Base-by-base conservation (phyloP, 1,140 invertebrate species). In the Trichonephila inaurata region DNA sequence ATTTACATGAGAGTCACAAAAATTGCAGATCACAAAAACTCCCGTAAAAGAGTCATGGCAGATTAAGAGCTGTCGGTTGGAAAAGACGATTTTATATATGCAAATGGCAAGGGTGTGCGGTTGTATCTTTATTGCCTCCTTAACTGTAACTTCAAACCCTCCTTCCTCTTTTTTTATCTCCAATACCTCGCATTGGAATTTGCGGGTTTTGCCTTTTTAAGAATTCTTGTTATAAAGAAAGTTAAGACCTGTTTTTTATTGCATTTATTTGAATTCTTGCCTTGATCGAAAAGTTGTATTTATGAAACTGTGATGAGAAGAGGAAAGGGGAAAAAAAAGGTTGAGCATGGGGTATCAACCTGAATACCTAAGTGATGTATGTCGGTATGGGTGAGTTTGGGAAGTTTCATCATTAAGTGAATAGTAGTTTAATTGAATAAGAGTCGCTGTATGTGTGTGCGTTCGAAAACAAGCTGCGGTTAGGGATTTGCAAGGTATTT, bases 101-200 rank as follows among this genome's bases (percentile, higher is more conserved):
- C 87, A 89, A 89, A 89, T 89, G 21, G n/a, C 12, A 18, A 51
- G 62, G 21, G 87, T 89, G 87, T 89, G 87, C 44, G 62, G 64
- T 24, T 89, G 87, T 89, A 89, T 69, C 87, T 89, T 89, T 89
- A 72, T 72, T 89, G 64, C 87, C 87, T 89, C 87, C 21, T 89
- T 89, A 72, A 72, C 87, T 66, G 64, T 69, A 72, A 89, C 87
- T 89, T 89, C 33, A 89, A 40, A 33, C 21, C 62, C 58, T 10
- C 58, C 19, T 51, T 24, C 21, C 58, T 24, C 21, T 62, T 18
- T 40, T 28, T 89, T 51, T 89, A 66, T 72, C 87, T 89, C 24
- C 58, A 16, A 89, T 58, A 64, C 64, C 64, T n/a, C 40, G 64
- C 44, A 69, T 72, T 28, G 40, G 33, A 66, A 89, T 89, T 89